These are phyloP conservation scores for Macrosoma leucophasiata DNA, from an alignment of 2,888 invertebrate species.

Conservation along the genomic window DNA sequence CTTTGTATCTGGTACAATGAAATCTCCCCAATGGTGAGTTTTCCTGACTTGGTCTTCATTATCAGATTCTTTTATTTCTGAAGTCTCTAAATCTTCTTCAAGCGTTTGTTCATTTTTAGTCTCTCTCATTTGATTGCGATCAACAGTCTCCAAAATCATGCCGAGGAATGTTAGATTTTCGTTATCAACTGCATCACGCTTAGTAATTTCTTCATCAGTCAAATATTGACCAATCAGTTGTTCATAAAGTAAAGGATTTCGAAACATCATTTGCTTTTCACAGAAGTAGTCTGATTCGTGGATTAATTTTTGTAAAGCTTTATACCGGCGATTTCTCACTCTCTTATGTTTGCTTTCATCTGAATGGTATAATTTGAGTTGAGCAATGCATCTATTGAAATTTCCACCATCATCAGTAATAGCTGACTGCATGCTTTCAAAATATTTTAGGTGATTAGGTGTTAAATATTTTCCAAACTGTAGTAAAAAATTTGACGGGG, in stretches of 20 bases:
- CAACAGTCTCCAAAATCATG: constrained; percentile 87
- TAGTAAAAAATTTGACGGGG: constrained; percentile 81
- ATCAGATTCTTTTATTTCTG: constrained; percentile 29
- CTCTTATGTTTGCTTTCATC: constrained; percentile 66
- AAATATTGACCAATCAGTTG: constrained; percentile 92
- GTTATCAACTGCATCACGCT: constrained; percentile 76
- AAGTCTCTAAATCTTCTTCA: constrained; percentile 68
- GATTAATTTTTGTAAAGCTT: constrained; percentile 85
- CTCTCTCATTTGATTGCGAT: constrained; percentile 80
- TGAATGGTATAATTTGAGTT: constrained; percentile 75
- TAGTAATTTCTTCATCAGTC: constrained; percentile 82
- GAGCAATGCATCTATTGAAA: constrained; percentile 78
- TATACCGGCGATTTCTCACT: constrained; percentile 87
- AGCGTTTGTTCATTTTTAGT: constrained; percentile 77
- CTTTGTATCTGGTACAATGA: constrained; percentile 59
- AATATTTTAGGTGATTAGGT: constrained; percentile 81
- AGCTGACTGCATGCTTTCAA: constrained; percentile 58
- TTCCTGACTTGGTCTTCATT: constrained; percentile 22
- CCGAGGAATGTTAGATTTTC: constrained; percentile 80
- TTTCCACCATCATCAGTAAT: constrained; percentile 60
- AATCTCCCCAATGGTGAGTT: constrained; percentile 70
- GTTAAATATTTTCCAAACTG: constrained; percentile 85
- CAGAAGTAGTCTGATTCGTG: constrained; percentile 87
- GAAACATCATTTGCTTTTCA: constrained; percentile 94
- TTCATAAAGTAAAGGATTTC: constrained; percentile 93